Evolutionary conservation across 2,888 invertebrate genomes (phyloP), one percentile per base, ranked within the genome.

Genomic region (Morpho helenor): DNA sequence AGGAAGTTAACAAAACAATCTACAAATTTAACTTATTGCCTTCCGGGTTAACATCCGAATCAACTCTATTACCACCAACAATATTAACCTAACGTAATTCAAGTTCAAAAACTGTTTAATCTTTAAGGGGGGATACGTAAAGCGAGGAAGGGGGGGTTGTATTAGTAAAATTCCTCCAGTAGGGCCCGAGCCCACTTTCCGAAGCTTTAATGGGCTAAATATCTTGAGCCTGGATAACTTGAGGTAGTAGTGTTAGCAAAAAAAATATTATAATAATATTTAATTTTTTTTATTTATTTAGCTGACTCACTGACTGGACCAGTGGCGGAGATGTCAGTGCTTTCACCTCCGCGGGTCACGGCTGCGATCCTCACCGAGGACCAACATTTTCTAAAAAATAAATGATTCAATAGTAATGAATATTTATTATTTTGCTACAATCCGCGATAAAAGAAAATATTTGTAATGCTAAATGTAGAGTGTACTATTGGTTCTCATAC

Each of bases 141-240:
- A 31, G 40, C 40, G 9, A 41, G 45, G 48, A 43, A 43, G 66
- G 62, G 66, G 64, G 71, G 71, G 76, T 74, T 72, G 80, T 82
- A 82, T 81, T 81, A 82, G 82, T 76, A 79, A 77, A 80, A 83
- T 82, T 80, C 81, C 80, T 66, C 59, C 64, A 58, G 66, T 69
- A 66, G 68, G 67, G 67, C 61, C 65, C 49, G 66, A 70, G 69
- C 74, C 75, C 77, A 76, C 81, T 82, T 81, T 80, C 78, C 77
- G 77, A 79, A 79, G 84, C 82, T 85, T 86, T 87, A 87, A 88
- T 87, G 86, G 87, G 82, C 84, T 86, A 84, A 87, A 85, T 87
- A 84, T 87, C 86, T 87, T 81, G 79, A 84, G 81, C 84, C 76
- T 70, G 81, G 86, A 86, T 86, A 85, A 86, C 84, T 82, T 79